phyloP scores from a whole-genome alignment of 2,113 vertebrate species.

The Eonycteris spelaea region DNA sequence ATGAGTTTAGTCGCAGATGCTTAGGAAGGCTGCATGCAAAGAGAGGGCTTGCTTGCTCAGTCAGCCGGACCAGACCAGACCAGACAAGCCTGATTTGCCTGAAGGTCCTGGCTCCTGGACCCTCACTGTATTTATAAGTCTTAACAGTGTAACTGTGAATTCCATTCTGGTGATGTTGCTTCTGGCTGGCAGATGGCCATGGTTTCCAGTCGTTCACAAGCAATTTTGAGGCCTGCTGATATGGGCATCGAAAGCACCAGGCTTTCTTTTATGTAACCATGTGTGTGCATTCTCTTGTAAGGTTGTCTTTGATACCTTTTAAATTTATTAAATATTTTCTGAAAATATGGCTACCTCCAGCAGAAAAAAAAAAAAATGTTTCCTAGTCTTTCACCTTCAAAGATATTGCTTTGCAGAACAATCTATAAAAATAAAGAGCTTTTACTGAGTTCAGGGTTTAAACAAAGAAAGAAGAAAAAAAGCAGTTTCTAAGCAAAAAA shows the following conservation, averaged over 20 bases:
- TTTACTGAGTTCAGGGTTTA: constrained; percentile 45
- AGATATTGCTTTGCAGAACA: not conserved
- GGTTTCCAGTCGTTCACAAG: constrained; percentile 30
- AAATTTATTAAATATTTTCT: constrained; percentile 45
- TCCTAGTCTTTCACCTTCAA: not conserved
- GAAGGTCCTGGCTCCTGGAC: constrained; percentile 52
- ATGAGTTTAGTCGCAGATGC: not conserved
- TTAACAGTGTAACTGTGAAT: constrained; percentile 55
- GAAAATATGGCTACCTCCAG: not conserved
- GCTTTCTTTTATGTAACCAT: constrained; percentile 41
- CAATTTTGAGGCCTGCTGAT: constrained; percentile 40
- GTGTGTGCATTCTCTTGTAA: constrained; percentile 3
- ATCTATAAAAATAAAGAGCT: constrained; percentile 43
- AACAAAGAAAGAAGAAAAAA: constrained; percentile 51
- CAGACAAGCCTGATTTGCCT: constrained; percentile 48
- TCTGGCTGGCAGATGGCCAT: constrained; percentile 41
- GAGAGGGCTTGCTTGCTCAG: not conserved
- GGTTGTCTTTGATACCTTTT: not conserved
- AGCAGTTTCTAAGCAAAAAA: constrained; percentile 63
- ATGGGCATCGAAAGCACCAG: not conserved
- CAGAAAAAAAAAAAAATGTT: not conserved
- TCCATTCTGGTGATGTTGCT: constrained; percentile 69
- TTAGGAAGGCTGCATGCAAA: not conserved
- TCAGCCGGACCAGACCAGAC: constrained; percentile 33
- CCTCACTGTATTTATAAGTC: constrained; percentile 58